Percentiles rank a stretch among this genome's conserved stretches.
phyloP scores from a whole-genome alignment of 2,797 vertebrate species.

The Channallabes apus region DNA sequence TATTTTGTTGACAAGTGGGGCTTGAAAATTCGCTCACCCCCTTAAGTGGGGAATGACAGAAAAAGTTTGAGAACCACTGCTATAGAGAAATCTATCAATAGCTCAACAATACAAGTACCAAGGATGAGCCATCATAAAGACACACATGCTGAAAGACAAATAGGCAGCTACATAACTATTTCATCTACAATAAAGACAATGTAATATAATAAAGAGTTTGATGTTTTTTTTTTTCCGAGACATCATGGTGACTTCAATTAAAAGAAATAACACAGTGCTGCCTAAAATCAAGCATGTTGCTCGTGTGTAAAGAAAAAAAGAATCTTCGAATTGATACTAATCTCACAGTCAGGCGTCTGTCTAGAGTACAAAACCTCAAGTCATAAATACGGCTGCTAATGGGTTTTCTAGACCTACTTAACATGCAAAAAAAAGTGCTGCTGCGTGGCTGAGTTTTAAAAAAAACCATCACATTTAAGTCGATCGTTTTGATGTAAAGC shows the following conservation, averaged over 20 bases:
- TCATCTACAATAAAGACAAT: conserved; percentile 7
- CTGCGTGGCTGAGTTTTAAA: background rate
- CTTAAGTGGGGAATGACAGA: too few relatives aligned
- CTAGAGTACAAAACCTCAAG: conserved; percentile 6
- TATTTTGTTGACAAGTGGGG: too few relatives aligned
- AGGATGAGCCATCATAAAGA: background rate
- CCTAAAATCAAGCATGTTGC: background rate
- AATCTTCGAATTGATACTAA: background rate
- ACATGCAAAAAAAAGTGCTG: background rate
- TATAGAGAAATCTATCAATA: background rate
- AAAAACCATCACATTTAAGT: background rate
- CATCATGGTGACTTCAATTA: background rate
- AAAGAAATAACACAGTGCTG: background rate
- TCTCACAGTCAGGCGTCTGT: conserved; percentile 5
- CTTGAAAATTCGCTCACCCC: too few relatives aligned
- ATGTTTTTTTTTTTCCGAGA: background rate
- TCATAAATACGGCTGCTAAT: conserved; percentile 29
- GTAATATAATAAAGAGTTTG: background rate
- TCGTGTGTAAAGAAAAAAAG: background rate
- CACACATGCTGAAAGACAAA: background rate
- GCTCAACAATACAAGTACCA: background rate
- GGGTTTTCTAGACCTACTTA: conserved; percentile 11
- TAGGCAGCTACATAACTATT: background rate
- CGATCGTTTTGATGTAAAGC: background rate
- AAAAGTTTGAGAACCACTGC: too few relatives aligned